Conservation (phyloP, 2,888 invertebrate species). For the Cantharis nigra region DNA sequence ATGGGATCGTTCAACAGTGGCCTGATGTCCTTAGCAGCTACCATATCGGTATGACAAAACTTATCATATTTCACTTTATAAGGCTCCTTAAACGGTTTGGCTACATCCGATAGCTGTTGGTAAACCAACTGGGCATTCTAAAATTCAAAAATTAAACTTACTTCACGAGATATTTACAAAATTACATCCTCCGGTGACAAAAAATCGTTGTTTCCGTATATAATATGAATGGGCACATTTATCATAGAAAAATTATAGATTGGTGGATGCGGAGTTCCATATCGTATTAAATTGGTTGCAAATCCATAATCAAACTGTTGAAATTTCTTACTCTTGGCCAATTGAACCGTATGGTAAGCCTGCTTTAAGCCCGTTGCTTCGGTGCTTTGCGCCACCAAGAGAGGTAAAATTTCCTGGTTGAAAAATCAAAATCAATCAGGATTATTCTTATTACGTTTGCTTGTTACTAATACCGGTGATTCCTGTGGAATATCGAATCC, state of each 20-base stretch:
- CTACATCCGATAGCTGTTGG: slow-evolving; percentile 44
- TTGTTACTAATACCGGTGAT: slow-evolving; percentile 22
- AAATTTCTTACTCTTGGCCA: slow-evolving; percentile 52
- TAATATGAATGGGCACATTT: slow-evolving; percentile 62
- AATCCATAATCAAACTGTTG: slow-evolving; percentile 63
- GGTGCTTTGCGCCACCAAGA: slow-evolving; percentile 48
- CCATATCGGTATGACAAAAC: slow-evolving; percentile 53
- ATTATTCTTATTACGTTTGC: not conserved
- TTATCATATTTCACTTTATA: slow-evolving; percentile 25
- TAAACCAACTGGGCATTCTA: slow-evolving; percentile 52
- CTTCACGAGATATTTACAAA: slow-evolving; percentile 2
- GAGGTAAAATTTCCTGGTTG: slow-evolving; percentile 48
- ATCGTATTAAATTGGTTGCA: slow-evolving; percentile 57
- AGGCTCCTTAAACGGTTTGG: slow-evolving; percentile 28
- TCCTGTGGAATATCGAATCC: slow-evolving; percentile 28
- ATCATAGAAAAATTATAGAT: slow-evolving; percentile 64
- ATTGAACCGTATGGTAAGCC: slow-evolving; percentile 44
- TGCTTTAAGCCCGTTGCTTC: slow-evolving; percentile 50
- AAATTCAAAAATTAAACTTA: slow-evolving; percentile 29
- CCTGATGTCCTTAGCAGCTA: slow-evolving; percentile 49
- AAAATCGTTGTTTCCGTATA: slow-evolving; percentile 68
- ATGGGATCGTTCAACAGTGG: slow-evolving; percentile 14
- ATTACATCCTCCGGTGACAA: slow-evolving; percentile 62
- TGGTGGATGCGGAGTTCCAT: slow-evolving; percentile 61
- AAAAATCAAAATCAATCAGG: not conserved